Percentiles rank a stretch among this genome's conserved stretches.
These are phyloP conservation scores for Pseudomyrmex gracilis DNA, from an alignment of 1,140 invertebrate genomes.

Conservation along the genomic window DNA sequence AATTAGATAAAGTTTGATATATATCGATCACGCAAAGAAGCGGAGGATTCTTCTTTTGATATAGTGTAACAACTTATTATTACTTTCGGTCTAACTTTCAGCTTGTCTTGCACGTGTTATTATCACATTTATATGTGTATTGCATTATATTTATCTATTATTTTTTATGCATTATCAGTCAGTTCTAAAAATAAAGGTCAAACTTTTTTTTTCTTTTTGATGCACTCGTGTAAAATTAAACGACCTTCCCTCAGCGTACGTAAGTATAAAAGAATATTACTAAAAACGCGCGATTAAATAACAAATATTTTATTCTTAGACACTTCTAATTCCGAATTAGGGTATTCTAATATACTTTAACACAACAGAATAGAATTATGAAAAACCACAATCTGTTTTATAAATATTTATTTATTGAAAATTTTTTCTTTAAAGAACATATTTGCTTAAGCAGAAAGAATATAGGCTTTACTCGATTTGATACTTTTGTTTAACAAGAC, in stretches of 20 bases:
- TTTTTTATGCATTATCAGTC: conserved; percentile 43
- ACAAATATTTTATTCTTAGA: conserved; percentile 17
- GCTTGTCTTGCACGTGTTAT: conserved; percentile 42
- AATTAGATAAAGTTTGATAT: conserved; percentile 41
- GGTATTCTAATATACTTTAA: not conserved
- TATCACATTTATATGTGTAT: conserved; percentile 46
- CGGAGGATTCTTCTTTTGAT: conserved; percentile 11
- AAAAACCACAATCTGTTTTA: not conserved
- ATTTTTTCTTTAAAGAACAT: not conserved
- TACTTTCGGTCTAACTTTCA: conserved; percentile 1
- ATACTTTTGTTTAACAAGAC: conserved; percentile 9
- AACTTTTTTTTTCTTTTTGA: conserved; percentile 56
- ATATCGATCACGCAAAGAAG: conserved; percentile 23
- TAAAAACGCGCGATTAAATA: conserved; percentile 57
- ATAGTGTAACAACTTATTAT: conserved; percentile 14
- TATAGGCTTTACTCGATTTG: not conserved
- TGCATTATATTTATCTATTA: conserved; percentile 69
- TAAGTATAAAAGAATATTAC: conserved; percentile 49
- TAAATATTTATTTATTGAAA: not conserved
- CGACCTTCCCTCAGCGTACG: conserved; percentile 29
- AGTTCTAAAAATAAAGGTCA: conserved; percentile 63
- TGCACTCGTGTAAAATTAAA: conserved; percentile 68
- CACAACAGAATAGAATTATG: conserved; percentile 22
- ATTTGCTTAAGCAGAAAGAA: too few species aligned
- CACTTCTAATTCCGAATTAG: conserved; percentile 41